Conservation (phyloP, 2,113 vertebrate species). For the Cacatua alba region DNA sequence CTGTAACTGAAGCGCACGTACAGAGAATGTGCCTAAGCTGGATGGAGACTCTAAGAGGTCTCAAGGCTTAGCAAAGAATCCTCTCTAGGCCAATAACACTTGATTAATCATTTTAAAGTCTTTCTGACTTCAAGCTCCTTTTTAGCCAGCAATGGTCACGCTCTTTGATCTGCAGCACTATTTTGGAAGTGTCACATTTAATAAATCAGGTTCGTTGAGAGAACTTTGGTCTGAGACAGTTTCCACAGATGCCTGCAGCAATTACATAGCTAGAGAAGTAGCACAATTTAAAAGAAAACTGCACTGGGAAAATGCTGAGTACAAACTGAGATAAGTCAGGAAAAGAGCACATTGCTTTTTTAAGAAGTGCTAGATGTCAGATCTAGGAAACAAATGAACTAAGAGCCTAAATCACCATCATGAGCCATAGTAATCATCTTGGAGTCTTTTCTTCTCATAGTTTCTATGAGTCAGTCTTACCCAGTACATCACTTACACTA, state of each 20-base stretch:
- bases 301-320: slow-evolving; percentile 19
- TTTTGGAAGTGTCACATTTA: slow-evolving; percentile 51
- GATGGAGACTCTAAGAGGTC: slow-evolving; percentile 8
- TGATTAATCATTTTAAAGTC: slow-evolving; percentile 65
- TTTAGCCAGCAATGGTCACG: slow-evolving; percentile 43
- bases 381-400: slow-evolving; percentile 16
- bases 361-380: slow-evolving; percentile 1
- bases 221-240: slow-evolving; percentile 36
- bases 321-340: slow-evolving; percentile 13
- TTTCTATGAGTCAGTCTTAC: slow-evolving; percentile 24
- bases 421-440: not conserved
- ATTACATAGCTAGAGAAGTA: slow-evolving; percentile 9
- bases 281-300: not conserved
- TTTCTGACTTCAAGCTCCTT: slow-evolving; percentile 54
- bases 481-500: not conserved
- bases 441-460: not conserved
- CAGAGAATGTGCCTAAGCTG: slow-evolving; percentile 24
- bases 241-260: slow-evolving; percentile 27
- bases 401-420: not conserved
- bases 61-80: slow-evolving; percentile 48
- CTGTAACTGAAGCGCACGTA: not conserved
- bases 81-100: slow-evolving; percentile 51
- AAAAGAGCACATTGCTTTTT: slow-evolving; percentile 15
- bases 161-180: slow-evolving; percentile 37
- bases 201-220: slow-evolving; percentile 37